Percentiles rank a stretch among this genome's conserved stretches.
Conservation (phyloP, 64 coral and sea anemone genomes). For the Acropora tenuis region DNA sequence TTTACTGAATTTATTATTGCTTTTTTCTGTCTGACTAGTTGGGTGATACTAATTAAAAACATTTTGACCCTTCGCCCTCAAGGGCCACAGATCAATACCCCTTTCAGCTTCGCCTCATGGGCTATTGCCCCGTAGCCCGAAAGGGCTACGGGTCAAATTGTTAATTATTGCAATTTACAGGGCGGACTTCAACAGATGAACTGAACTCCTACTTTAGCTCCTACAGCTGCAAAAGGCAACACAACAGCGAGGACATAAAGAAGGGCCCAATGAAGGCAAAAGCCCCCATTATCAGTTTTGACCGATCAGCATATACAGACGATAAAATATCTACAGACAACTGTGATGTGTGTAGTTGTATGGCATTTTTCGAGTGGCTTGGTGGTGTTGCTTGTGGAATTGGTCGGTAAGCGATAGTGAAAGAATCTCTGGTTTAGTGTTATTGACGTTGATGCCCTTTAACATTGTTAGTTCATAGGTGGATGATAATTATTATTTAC, state of each 20-base stretch:
- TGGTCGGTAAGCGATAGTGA: constrained; percentile 74
- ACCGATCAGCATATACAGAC: constrained; percentile 23
- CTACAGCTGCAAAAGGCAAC: constrained; percentile 28
- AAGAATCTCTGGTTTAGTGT: background rate
- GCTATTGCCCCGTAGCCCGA: too few relatives aligned
- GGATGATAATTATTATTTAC: too few relatives aligned
- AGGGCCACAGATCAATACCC: too few relatives aligned
- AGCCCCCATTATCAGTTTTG: constrained; percentile 65
- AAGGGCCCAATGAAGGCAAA: constrained; percentile 7
- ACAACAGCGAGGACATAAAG: constrained; percentile 39
- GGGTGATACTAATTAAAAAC: too few relatives aligned
- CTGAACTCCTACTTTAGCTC: constrained; percentile 70
- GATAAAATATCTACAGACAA: constrained; percentile 29
- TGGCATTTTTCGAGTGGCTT: constrained; percentile 90
- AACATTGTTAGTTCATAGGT: background rate
- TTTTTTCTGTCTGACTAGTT: too few relatives aligned
- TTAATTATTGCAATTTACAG: constrained; percentile 11
- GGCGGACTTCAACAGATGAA: constrained; percentile 37
- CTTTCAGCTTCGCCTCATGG: too few relatives aligned
- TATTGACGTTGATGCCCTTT: background rate
- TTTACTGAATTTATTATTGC: too few relatives aligned
- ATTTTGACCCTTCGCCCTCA: too few relatives aligned
- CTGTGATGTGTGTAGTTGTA: constrained; percentile 54
- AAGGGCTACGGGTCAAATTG: too few relatives aligned
- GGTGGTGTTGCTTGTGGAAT: constrained; percentile 82